A percentile compares a stretch with the other conserved stretches of the same genome.
Evolutionary conservation across 2,797 vertebrate species (phyloP).

Genomic region (Enteromius radiatus): DNA sequence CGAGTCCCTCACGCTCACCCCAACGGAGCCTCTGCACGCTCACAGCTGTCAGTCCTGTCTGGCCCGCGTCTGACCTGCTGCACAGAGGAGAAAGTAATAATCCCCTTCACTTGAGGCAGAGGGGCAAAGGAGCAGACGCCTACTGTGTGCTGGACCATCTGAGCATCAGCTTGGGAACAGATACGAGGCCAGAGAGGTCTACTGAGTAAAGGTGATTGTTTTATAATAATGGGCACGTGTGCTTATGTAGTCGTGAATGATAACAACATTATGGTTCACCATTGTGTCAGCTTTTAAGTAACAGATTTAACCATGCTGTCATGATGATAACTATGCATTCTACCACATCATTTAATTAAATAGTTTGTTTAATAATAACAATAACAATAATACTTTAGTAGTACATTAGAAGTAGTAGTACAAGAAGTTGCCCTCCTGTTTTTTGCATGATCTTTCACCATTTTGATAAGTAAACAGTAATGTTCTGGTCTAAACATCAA

Average conservation of each 20-base stretch:
- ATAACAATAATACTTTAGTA: neutral
- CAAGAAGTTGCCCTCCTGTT: neutral
- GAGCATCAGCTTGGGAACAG: neutral
- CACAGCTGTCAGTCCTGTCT: constrained; percentile 58
- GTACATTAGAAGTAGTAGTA: too few species aligned
- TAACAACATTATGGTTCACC: neutral
- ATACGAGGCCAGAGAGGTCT: neutral
- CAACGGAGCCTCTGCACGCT: constrained; percentile 60
- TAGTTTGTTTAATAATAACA: neutral
- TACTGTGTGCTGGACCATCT: constrained; percentile 10
- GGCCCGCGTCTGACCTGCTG: constrained; percentile 61
- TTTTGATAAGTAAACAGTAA: neutral
- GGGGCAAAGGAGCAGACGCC: constrained; percentile 1
- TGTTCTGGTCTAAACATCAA: neutral
- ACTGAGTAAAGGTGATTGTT: constrained; percentile 7
- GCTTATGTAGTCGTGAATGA: neutral
- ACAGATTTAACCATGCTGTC: neutral
- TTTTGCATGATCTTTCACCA: neutral
- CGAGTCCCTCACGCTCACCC: neutral
- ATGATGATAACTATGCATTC: neutral
- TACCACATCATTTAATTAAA: neutral
- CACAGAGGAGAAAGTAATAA: constrained; percentile 63
- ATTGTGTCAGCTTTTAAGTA: neutral
- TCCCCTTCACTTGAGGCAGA: constrained; percentile 29
- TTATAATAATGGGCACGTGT: neutral